Evolutionary conservation across 1,140 invertebrate species (phyloP).

Genomic region (Neuroterus valhalla): DNA sequence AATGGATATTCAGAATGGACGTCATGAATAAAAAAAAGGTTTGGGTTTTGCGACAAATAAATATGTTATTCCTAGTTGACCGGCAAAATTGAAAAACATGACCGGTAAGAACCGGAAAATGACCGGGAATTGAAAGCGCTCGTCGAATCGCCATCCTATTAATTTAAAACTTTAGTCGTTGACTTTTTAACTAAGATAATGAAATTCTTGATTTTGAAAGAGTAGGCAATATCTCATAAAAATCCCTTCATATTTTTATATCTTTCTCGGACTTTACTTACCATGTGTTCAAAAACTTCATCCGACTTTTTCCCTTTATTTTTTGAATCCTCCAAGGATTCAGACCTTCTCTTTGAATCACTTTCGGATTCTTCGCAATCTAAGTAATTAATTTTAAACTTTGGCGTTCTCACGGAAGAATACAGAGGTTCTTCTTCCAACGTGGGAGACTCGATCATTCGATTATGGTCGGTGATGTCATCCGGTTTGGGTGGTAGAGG

Average conservation of each 20-base stretch:
- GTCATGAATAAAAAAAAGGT: no score
- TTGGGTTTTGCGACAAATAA: no score
- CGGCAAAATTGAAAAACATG: no score
- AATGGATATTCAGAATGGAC: no score
- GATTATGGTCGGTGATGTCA: conserved; percentile 50
- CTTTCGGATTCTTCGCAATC: conserved; percentile 38
- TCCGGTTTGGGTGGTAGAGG: conserved; percentile 69
- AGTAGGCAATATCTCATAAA: no score
- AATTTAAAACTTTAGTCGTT: no score
- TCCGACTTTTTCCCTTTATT: conserved; percentile 43
- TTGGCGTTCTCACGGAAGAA: conserved; percentile 57
- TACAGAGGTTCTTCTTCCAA: conserved; percentile 64
- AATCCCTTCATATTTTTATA: neutral
- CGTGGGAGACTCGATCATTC: conserved; percentile 38
- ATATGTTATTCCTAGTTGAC: no score
- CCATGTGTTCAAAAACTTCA: conserved; percentile 66
- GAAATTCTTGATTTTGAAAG: no score
- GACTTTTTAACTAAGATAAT: no score
- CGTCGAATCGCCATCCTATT: no score
- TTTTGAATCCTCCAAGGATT: conserved; percentile 60
- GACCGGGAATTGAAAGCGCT: no score
- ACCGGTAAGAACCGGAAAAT: no score
- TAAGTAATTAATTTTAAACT: conserved; percentile 42
- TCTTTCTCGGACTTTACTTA: conserved; percentile 20
- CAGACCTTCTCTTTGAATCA: conserved; percentile 59